Evolutionary conservation across 2,113 vertebrate species (phyloP).

Genomic region (Neotoma lepida): DNA sequence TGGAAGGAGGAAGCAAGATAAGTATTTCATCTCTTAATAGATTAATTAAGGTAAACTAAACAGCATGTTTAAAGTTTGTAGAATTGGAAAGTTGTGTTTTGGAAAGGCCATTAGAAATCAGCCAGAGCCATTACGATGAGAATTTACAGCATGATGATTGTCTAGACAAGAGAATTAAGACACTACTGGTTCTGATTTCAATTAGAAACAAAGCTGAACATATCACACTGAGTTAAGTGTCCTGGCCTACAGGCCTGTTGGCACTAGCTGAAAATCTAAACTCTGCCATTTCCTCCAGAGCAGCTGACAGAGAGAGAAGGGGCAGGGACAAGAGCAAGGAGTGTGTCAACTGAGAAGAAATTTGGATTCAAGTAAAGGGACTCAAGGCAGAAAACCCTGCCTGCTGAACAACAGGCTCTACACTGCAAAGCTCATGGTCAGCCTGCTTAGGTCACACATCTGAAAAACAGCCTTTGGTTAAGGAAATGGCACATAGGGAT

Average conservation of each 20-base stretch:
- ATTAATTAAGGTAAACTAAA: slow-evolving; percentile 74
- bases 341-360: slow-evolving; percentile 44
- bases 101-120: slow-evolving; percentile 70
- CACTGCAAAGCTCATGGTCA: not conserved
- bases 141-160: slow-evolving; percentile 73
- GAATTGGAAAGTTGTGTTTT: slow-evolving; percentile 63
- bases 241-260: slow-evolving; percentile 56
- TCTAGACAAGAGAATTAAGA: slow-evolving; percentile 78
- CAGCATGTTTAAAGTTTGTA: slow-evolving; percentile 69
- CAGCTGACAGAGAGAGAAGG: not conserved
- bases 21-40: slow-evolving; percentile 55
- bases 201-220: slow-evolving; percentile 67
- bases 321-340: slow-evolving; percentile 23
- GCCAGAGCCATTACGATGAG: slow-evolving; percentile 36
- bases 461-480: not conserved
- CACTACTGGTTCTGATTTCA: slow-evolving; percentile 68
- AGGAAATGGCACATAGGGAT: not conserved
- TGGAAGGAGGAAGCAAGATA: slow-evolving; percentile 47
- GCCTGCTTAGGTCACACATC: not conserved
- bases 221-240: slow-evolving; percentile 63
- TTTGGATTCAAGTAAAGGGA: not conserved
- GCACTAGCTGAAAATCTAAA: slow-evolving; percentile 62
- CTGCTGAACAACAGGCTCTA: not conserved
- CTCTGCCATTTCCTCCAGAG: slow-evolving; percentile 51
- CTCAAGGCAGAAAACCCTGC: not conserved